Conservation (phyloP, 2,888 invertebrate genomes). For the Pachycephus smyrnensis region DNA sequence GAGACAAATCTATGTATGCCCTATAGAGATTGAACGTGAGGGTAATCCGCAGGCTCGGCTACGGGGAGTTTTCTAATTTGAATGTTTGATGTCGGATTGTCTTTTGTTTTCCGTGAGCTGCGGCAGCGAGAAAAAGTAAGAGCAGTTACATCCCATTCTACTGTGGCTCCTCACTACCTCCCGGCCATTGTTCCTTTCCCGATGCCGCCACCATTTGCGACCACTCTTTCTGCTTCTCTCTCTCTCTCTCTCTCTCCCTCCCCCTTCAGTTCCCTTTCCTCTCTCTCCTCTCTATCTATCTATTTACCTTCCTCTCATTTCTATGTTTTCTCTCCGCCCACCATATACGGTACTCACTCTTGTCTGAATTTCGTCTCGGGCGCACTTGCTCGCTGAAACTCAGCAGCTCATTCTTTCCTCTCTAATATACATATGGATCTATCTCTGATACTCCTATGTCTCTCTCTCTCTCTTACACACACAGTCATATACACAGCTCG, state of each 20-base stretch:
- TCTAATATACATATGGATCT: too few species aligned
- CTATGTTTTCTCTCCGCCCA: background rate
- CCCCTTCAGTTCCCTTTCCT: conserved; percentile 11
- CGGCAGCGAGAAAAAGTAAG: conserved; percentile 43
- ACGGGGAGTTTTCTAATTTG: conserved; percentile 46
- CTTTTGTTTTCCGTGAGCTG: conserved; percentile 44
- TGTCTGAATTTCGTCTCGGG: conserved; percentile 23
- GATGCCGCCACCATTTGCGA: conserved; percentile 48
- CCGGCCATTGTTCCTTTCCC: conserved; percentile 49
- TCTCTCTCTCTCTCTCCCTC: conserved; percentile 12
- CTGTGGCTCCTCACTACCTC: conserved; percentile 31
- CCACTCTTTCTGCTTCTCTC: conserved; percentile 30
- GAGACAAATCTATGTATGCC: background rate
- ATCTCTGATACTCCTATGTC: too few species aligned
- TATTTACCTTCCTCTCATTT: conserved; percentile 26
- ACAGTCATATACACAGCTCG: too few species aligned
- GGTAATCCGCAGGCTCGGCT: conserved; percentile 16
- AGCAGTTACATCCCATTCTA: conserved; percentile 38
- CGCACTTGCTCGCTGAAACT: too few species aligned
- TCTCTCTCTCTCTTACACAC: too few species aligned
- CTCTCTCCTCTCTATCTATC: conserved; percentile 13
- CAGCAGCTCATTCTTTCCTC: too few species aligned
- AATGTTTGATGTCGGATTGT: conserved; percentile 54
- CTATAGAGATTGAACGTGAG: conserved; percentile 13
- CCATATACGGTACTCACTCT: background rate